Evolutionary conservation across 2,113 vertebrate genomes (phyloP).

Genomic region (Nothocercus julius): DNA sequence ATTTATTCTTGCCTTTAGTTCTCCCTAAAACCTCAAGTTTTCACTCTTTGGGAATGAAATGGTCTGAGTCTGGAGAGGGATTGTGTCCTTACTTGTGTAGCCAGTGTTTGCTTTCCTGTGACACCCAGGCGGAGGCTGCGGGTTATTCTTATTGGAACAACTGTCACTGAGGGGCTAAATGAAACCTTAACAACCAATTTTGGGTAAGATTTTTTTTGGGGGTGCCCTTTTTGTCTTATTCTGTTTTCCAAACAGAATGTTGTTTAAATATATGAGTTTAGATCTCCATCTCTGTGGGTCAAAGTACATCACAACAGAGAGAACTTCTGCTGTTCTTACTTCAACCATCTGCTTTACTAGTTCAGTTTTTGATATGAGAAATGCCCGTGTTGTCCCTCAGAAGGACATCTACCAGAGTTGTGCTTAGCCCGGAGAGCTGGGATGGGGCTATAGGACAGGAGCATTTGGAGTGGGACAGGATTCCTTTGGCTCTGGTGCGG

Average conservation of each 20-base stretch:
- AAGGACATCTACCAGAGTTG: not conserved
- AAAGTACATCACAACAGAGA: not conserved
- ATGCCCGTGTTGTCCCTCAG: not conserved
- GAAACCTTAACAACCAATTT: not conserved
- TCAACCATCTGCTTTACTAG: not conserved
- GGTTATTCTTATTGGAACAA: not conserved
- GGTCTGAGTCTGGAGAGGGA: not conserved
- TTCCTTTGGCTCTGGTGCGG: not conserved
- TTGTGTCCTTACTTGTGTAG: not conserved
- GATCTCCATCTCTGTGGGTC: not conserved
- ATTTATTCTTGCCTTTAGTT: not conserved
- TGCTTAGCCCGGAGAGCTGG: accelerated
- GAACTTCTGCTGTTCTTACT: not conserved
- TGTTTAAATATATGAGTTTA: not conserved
- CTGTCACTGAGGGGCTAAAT: not conserved
- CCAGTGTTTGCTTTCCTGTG: not conserved
- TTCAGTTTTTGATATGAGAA: constrained; percentile 15
- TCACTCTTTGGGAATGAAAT: not conserved
- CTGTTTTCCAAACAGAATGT: not conserved
- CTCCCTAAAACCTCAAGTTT: not conserved
- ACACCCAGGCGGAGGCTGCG: not conserved
- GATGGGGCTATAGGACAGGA: not conserved
- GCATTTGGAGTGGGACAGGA: not conserved
- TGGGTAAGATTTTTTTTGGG: not conserved
- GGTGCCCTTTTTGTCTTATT: not conserved